These are phyloP conservation scores for Athalia circularis DNA, from an alignment of 2,888 invertebrate species.

Conservation along the genomic window DNA sequence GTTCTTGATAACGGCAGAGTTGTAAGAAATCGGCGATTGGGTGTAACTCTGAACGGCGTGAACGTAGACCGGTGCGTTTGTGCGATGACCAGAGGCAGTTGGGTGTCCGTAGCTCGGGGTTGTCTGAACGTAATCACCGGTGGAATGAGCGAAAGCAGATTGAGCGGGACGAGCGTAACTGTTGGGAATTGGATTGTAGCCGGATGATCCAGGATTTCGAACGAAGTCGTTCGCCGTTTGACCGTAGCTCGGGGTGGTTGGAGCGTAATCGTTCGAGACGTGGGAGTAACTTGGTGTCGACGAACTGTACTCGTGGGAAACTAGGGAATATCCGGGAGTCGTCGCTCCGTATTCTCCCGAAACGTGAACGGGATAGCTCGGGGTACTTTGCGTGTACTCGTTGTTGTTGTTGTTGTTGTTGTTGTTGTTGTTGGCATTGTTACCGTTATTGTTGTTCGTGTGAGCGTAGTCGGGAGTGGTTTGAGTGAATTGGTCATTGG, in stretches of 20 bases:
- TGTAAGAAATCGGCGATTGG: constrained; percentile 3
- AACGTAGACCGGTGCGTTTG: constrained; percentile 53
- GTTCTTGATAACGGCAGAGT: constrained; percentile 16
- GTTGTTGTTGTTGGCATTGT: background rate
- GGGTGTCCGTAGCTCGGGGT: constrained; percentile 34
- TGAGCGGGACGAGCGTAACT: constrained; percentile 38
- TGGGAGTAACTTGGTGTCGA: constrained; percentile 33
- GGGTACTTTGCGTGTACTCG: background rate
- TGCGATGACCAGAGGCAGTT: constrained; percentile 61
- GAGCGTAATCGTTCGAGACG: constrained; percentile 25
- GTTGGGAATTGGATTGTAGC: constrained; percentile 17
- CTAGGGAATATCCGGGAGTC: constrained; percentile 21
- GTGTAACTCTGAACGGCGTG: constrained; percentile 1
- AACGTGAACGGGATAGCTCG: background rate
- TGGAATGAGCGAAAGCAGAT: constrained; percentile 62
- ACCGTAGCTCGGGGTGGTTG: constrained; percentile 32
- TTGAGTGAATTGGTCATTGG: constrained; percentile 5
- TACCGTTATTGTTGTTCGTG: background rate
- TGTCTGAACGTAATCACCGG: constrained; percentile 51
- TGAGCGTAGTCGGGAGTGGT: constrained; percentile 12
- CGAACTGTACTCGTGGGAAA: constrained; percentile 17
- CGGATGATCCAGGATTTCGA: constrained; percentile 6
- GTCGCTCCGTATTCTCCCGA: constrained; percentile 6
- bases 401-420: too few species aligned
- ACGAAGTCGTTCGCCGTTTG: constrained; percentile 16